Evolutionary conservation across 2,888 invertebrate genomes (phyloP).

Genomic region (Spatulosminthurus flaviceps): DNA sequence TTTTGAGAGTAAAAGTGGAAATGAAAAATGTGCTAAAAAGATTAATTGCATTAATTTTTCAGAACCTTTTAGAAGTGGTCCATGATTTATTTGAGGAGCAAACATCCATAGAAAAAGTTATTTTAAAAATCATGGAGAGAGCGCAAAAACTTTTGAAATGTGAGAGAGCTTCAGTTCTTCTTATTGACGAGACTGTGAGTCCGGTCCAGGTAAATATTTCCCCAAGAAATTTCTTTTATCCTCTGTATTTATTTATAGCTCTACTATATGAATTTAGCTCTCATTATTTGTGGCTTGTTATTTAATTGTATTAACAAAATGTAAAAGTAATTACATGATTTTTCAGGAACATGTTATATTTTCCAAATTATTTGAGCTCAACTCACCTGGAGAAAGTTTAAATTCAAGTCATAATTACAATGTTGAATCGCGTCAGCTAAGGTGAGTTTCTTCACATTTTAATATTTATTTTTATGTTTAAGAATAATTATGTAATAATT

Average conservation of each 20-base stretch:
- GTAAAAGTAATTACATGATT: background rate
- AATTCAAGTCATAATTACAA: constrained; percentile 15
- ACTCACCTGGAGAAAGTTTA: constrained; percentile 63
- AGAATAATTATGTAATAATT: too few relatives aligned
- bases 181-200: constrained; percentile 66
- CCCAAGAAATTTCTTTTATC: too few relatives aligned
- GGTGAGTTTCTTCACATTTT: constrained; percentile 22
- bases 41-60: constrained; percentile 33
- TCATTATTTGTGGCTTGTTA: background rate
- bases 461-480: too few relatives aligned
- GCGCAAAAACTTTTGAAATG: constrained; percentile 69
- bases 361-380: constrained; percentile 67
- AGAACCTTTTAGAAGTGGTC: constrained; percentile 70
- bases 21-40: too few relatives aligned
- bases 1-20: too few relatives aligned
- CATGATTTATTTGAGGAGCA: constrained; percentile 71
- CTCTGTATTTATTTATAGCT: too few relatives aligned
- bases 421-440: constrained; percentile 31
- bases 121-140: constrained; percentile 69
- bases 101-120: constrained; percentile 68
- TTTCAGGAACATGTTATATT: constrained; percentile 65
- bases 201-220: constrained; percentile 62
- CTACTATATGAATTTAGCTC: too few relatives aligned
- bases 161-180: constrained; percentile 69
- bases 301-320: background rate